Percentiles rank a stretch among this genome's conserved stretches.
phyloP scores from a whole-genome alignment of 2,797 vertebrate genomes.

The Prionace glauca region DNA sequence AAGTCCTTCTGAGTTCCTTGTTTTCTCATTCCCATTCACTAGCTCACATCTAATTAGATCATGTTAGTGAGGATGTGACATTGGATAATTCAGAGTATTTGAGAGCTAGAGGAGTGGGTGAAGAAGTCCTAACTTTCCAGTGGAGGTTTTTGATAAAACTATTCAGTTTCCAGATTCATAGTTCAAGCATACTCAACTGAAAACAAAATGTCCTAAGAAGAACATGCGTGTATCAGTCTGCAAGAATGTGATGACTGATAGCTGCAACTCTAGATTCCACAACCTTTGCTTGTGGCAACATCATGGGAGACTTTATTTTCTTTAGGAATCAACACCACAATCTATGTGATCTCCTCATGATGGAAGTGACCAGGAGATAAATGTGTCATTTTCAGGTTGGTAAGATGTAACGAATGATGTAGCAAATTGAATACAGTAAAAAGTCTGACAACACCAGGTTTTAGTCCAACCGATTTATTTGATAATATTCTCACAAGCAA shows the following conservation, averaged over 20 bases:
- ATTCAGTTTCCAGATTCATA: background rate
- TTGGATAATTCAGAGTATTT: background rate
- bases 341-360: background rate
- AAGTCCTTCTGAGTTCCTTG: background rate
- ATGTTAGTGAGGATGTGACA: background rate
- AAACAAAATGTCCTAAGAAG: background rate
- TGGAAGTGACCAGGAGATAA: background rate
- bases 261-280: background rate
- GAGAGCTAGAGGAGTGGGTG: background rate
- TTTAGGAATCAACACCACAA: background rate
- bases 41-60: background rate
- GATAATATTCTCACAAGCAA: no score
- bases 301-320: background rate
- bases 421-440: background rate
- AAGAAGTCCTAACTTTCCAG: background rate
- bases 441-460: no score
- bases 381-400: no score
- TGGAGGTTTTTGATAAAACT: background rate
- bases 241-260: background rate
- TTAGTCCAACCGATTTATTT: no score
- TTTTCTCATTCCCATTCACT: background rate
- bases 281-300: background rate
- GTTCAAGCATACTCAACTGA: background rate
- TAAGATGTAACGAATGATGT: background rate
- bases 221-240: background rate